Evolutionary conservation across 2,113 vertebrate species (phyloP).

Genomic region (Lates calcarifer): DNA sequence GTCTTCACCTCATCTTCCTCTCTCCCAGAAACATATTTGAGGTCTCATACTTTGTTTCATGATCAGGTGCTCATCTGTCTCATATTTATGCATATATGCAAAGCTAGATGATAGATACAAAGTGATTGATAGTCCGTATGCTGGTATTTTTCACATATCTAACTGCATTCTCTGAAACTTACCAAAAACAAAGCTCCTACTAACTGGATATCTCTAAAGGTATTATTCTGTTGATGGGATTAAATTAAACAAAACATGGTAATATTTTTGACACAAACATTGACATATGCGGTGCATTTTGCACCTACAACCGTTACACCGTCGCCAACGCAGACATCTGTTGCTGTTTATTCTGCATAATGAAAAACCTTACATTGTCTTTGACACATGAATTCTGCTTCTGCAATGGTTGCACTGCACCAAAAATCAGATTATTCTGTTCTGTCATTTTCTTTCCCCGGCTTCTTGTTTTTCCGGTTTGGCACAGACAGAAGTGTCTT

Average conservation of each 20-base stretch:
- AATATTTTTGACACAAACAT: slow-evolving; percentile 26
- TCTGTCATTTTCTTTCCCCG: not conserved
- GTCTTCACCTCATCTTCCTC: not conserved
- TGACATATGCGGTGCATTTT: slow-evolving; percentile 11
- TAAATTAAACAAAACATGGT: not conserved
- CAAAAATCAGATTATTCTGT: not conserved
- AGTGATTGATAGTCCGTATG: not conserved
- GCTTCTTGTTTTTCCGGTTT: not conserved
- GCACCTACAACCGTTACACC: not conserved
- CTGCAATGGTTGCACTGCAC: not conserved
- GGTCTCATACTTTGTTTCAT: no score
- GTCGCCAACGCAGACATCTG: slow-evolving; percentile 47
- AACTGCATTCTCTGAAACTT: not conserved
- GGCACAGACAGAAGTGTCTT: not conserved
- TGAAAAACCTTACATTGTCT: slow-evolving; percentile 20
- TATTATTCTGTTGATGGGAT: slow-evolving; percentile 13
- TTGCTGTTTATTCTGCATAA: slow-evolving; percentile 33
- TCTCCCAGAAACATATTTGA: not conserved
- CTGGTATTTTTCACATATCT: not conserved
- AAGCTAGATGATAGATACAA: not conserved
- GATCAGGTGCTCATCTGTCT: no score
- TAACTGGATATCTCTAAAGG: not conserved
- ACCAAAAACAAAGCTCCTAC: not conserved
- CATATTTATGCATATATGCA: not conserved
- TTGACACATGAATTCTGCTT: slow-evolving; percentile 18